These are phyloP conservation scores for Diaprepes abbreviatus DNA, from an alignment of 2,888 invertebrate genomes.

Conservation along the genomic window DNA sequence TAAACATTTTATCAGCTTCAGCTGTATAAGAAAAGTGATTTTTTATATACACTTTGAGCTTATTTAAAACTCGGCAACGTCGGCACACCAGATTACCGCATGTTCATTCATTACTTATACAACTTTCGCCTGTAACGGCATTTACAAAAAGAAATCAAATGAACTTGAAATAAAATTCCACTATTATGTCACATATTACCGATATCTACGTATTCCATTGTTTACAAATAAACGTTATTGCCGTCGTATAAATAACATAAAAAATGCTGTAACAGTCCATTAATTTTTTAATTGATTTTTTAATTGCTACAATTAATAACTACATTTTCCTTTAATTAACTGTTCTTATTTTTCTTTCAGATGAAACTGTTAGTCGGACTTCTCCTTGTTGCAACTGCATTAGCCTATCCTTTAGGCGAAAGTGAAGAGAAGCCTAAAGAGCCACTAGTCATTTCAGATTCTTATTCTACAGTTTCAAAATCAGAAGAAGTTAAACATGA, in stretches of 20 bases:
- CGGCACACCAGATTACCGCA: slow-evolving; percentile 22
- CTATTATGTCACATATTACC: slow-evolving; percentile 34
- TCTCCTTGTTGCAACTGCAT: slow-evolving; percentile 69
- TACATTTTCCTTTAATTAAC: slow-evolving; percentile 15
- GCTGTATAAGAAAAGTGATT: too few species aligned
- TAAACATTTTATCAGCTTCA: too few species aligned
- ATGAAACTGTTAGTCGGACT: slow-evolving; percentile 45
- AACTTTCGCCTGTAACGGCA: slow-evolving; percentile 42
- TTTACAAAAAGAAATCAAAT: slow-evolving; percentile 32
- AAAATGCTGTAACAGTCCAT: too few species aligned
- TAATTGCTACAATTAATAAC: too few species aligned
- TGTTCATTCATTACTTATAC: slow-evolving; percentile 25
- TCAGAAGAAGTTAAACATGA: slow-evolving; percentile 56
- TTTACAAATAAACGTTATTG: slow-evolving; percentile 24
- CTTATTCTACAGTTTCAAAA: slow-evolving; percentile 65
- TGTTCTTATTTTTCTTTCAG: slow-evolving; percentile 31
- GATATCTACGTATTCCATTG: slow-evolving; percentile 27
- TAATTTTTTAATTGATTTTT: too few species aligned
- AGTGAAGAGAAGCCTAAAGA: slow-evolving; percentile 60
- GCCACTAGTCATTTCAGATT: slow-evolving; percentile 66
- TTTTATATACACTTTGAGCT: too few species aligned
- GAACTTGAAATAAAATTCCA: slow-evolving; percentile 40
- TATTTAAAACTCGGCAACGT: slow-evolving; percentile 16
- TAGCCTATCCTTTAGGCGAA: slow-evolving; percentile 76
- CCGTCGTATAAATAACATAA: too few species aligned